A percentile compares a stretch with the other conserved stretches of the same genome.
These are phyloP conservation scores for Pseudococcus viburni DNA, from an alignment of 2,888 invertebrate genomes.

Conservation along the genomic window DNA sequence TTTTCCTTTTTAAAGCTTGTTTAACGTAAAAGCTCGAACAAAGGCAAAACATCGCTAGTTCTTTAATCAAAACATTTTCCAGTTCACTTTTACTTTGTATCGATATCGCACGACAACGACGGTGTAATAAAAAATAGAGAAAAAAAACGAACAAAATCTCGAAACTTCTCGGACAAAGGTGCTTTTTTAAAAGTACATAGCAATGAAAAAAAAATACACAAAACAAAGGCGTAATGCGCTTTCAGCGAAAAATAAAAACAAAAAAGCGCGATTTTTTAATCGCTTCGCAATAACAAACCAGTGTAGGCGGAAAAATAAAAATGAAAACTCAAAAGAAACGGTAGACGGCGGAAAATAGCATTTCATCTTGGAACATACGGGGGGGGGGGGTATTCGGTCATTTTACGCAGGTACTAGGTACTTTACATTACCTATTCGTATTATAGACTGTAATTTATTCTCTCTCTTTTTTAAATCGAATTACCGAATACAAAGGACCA, in stretches of 20 bases:
- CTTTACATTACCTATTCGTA: no score
- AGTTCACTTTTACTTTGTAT: constrained; percentile 15
- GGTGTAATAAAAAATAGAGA: background rate
- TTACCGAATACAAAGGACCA: no score
- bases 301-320: background rate
- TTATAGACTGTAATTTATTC: no score
- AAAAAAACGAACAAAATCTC: background rate
- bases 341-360: background rate
- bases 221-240: background rate
- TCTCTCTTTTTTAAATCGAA: no score
- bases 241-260: background rate
- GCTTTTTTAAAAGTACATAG: background rate
- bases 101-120: background rate
- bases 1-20: background rate
- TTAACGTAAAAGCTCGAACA: constrained; percentile 8
- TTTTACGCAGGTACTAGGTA: no score
- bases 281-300: background rate
- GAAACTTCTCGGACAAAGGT: background rate
- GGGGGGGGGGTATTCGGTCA: no score
- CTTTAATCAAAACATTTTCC: constrained; percentile 27
- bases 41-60: constrained; percentile 4
- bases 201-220: background rate
- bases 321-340: background rate
- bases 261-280: constrained; percentile 14
- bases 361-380: background rate